Conservation (phyloP, 2,797 vertebrate species). For the Alauda arvensis region DNA sequence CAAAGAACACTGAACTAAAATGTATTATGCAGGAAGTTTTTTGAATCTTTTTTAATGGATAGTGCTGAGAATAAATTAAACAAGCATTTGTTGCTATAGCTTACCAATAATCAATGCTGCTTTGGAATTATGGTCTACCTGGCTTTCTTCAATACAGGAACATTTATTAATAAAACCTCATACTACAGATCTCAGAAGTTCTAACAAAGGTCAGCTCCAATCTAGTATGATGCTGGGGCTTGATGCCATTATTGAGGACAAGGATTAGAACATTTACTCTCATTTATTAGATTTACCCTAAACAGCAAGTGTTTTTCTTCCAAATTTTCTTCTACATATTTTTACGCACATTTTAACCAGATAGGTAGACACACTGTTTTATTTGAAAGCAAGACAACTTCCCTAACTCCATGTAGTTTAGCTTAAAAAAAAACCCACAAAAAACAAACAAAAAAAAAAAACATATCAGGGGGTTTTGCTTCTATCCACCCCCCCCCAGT, state of each 20-base stretch:
- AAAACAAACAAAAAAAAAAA: too few relatives aligned
- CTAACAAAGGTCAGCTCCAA: background rate
- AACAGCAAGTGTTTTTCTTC: background rate
- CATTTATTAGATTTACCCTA: background rate
- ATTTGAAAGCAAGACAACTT: background rate
- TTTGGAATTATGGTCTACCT: background rate
- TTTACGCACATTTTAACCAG: background rate
- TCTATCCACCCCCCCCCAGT: background rate
- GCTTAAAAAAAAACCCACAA: background rate
- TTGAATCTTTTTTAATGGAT: background rate
- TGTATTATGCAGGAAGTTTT: background rate
- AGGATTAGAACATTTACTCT: background rate
- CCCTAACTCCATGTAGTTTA: background rate
- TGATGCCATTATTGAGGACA: background rate
- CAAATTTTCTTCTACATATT: background rate
- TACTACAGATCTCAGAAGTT: background rate
- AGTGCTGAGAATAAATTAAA: background rate
- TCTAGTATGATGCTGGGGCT: background rate
- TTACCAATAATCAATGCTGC: background rate
- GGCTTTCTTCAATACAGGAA: background rate
- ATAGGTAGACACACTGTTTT: background rate
- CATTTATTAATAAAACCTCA: background rate
- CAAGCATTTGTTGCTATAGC: background rate
- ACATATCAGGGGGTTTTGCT: background rate
- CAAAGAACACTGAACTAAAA: background rate